phyloP scores from a whole-genome alignment of 1,140 invertebrate species.

The Chrysopa pallens region DNA sequence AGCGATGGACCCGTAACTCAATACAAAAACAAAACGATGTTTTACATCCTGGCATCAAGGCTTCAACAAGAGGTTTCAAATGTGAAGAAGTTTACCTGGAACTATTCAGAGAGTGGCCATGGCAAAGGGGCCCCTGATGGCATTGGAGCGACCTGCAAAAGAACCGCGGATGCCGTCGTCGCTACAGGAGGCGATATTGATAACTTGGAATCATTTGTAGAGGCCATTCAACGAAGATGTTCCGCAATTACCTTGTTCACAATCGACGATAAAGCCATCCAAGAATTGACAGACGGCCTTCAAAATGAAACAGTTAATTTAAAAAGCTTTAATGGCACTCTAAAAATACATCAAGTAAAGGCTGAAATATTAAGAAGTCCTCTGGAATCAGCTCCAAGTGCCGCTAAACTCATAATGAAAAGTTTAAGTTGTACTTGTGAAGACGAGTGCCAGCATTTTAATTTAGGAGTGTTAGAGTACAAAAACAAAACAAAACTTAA shows the following conservation, averaged over 20 bases:
- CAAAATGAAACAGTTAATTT: neutral
- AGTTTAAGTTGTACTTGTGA: neutral
- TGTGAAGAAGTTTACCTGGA: slow-evolving; percentile 15
- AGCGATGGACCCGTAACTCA: slow-evolving; percentile 9
- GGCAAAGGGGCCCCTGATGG: slow-evolving; percentile 26
- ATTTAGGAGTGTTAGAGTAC: neutral
- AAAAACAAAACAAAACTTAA: no score
- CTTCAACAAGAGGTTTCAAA: slow-evolving; percentile 5
- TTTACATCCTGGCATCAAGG: slow-evolving; percentile 5
- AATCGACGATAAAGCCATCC: slow-evolving; percentile 1
- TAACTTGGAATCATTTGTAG: slow-evolving; percentile 10
- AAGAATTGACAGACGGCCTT: neutral
- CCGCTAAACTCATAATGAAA: no score
- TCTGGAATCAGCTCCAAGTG: no score
- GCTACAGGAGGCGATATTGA: slow-evolving; percentile 4
- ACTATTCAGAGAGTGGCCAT: slow-evolving; percentile 25
- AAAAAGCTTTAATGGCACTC: neutral
- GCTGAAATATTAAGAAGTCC: no score
- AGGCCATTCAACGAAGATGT: slow-evolving; percentile 14
- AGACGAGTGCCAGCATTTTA: slow-evolving; percentile 2
- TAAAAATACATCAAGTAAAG: neutral
- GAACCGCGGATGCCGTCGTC: slow-evolving; percentile 9
- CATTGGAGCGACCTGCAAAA: slow-evolving; percentile 22
- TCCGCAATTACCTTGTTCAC: slow-evolving; percentile 3
- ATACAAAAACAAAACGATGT: slow-evolving; percentile 9